Evolutionary conservation across 2,888 invertebrate species (phyloP), one percentile per base, ranked within the genome.

Genomic region (Ecdyonurus torrentis): DNA sequence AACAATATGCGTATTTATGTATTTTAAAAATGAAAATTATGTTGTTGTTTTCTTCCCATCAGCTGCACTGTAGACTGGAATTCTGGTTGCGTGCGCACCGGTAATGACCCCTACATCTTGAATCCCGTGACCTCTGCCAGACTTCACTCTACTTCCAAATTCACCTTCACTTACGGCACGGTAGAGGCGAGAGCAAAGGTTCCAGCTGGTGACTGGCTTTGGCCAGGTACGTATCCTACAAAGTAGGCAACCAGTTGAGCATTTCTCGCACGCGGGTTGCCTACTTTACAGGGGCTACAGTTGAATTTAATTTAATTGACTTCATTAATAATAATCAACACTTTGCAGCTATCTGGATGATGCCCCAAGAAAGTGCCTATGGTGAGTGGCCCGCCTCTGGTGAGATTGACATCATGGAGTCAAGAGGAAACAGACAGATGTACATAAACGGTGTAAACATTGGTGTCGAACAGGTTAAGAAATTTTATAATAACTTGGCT

Each of bases 171-270:
- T 67, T 87, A 83, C 70, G 86, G 86, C 5, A 76, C 74, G 52
- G 73, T 85, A 20, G 83, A 84, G 71, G 78, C 84, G 5, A 75
- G 81, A 62, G 86, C 86, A 1, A 84, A 83, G 72, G 75, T 84
- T 76, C 86, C 87, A 1, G 76, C 79, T 53, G 87, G 87, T 20
- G 86, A 87, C 72, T 86, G 86, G 86, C 71, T 86, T 3, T 86
- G 85, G 80, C 81, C 81, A 61, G 71, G 71, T 70, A 64, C 5
- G 37, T 37, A n/a, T n/a, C n/a, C n/a, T n/a, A 37, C 37, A 37
- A 10, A 37, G 37, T 37, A 37, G 5, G 5, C 5, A 10, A 37
- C 7, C n/a, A n/a, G n/a, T n/a, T n/a, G n/a, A n/a, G n/a, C n/a
- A n/a, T n/a, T n/a, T n/a, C n/a, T n/a, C n/a, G n/a, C n/a, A 37